Conservation (phyloP, 2,113 vertebrate species). For the Bolborhynchus lineola region DNA sequence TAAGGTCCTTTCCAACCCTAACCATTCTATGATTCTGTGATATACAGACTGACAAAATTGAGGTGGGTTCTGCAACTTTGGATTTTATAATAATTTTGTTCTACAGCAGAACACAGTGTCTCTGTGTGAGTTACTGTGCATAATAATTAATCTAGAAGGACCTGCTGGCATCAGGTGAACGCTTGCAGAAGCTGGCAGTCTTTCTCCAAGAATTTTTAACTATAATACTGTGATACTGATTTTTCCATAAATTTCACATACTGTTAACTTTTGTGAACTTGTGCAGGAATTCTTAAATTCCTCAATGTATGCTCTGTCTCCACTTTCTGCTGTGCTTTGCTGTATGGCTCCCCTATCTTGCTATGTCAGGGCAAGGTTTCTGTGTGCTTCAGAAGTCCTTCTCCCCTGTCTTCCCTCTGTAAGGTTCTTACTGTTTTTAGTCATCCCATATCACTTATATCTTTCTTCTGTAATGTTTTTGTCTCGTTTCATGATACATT, state of each 20-base stretch:
- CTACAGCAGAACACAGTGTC: neutral
- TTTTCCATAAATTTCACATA: neutral
- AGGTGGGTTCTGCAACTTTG: neutral
- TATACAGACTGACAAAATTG: neutral
- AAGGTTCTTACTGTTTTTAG: neutral
- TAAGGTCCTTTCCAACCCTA: neutral
- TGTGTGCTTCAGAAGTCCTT: neutral
- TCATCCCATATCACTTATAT: neutral
- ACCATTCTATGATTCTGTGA: neutral
- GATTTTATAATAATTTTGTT: neutral
- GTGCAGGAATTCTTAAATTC: neutral
- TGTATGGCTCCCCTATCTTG: neutral
- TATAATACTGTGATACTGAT: neutral
- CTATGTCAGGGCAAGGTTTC: neutral
- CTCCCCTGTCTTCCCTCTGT: neutral
- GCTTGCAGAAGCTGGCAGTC: neutral
- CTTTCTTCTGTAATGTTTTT: neutral
- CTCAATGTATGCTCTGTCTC: rapidly evolving
- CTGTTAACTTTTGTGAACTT: neutral
- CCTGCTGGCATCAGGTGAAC: neutral
- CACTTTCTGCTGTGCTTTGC: neutral
- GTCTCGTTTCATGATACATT: neutral
- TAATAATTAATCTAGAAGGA: neutral
- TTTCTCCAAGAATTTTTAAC: neutral
- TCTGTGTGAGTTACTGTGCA: neutral